phyloP scores from a whole-genome alignment of 2,888 invertebrate species.

The Chirona hameri region DNA sequence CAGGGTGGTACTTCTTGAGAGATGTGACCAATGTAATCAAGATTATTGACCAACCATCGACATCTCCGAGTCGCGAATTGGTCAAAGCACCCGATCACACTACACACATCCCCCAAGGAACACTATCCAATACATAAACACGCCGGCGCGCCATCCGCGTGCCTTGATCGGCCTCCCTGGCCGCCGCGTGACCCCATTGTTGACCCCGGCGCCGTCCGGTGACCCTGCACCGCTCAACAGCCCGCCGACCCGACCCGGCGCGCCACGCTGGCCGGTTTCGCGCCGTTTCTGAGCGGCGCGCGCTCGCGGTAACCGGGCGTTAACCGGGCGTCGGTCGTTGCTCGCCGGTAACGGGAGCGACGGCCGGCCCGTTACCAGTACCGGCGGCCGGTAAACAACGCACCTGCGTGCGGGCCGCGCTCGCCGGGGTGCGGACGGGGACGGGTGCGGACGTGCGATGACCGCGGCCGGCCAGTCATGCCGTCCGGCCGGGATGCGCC shows the following conservation, averaged over 20 bases:
- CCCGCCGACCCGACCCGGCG: neutral
- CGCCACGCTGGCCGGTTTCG: conserved; percentile 3
- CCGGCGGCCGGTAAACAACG: conserved; percentile 1
- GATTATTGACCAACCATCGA: no score
- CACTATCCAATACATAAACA: no score
- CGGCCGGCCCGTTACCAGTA: neutral
- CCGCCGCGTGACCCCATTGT: neutral
- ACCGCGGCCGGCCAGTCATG: no score
- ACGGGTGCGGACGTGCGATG: neutral
- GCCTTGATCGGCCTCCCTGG: no score
- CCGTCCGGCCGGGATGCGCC: no score
- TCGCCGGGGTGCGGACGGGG: neutral
- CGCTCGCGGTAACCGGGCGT: neutral
- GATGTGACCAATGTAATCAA: no score
- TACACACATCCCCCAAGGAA: no score
- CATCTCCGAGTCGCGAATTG: no score
- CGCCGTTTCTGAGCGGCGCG: conserved; percentile 1
- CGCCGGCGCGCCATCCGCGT: no score
- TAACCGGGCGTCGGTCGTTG: neutral
- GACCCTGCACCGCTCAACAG: neutral
- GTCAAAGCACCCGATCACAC: no score
- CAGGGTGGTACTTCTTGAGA: no score
- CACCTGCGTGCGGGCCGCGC: neutral
- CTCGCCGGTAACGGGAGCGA: neutral
- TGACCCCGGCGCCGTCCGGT: neutral